These are phyloP conservation scores for Leptinotarsa rubiginosa DNA, from an alignment of 2,888 invertebrate genomes.

Conservation along the genomic window DNA sequence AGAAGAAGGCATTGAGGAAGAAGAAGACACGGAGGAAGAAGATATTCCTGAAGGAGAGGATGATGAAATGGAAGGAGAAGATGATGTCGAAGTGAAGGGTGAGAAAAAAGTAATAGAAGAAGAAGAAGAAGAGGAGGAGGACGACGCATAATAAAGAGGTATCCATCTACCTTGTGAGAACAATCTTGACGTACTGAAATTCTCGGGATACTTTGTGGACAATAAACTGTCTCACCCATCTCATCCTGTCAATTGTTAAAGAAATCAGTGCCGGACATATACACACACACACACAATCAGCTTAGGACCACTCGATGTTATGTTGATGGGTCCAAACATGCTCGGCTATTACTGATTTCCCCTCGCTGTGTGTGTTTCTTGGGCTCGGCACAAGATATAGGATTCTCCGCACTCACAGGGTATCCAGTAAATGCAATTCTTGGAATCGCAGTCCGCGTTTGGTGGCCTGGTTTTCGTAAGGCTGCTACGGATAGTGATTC, in stretches of 20 bases:
- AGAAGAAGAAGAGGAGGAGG: conserved; percentile 64
- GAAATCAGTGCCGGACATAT: conserved; percentile 43
- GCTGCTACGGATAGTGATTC: no score
- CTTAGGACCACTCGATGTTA: no score
- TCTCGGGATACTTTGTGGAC: conserved; percentile 62
- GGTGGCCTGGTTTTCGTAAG: no score
- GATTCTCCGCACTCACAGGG: no score
- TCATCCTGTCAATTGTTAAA: conserved; percentile 25
- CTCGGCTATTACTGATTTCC: no score
- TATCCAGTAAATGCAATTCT: no score
- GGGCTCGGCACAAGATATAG: no score
- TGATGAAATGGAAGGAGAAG: conserved; percentile 66
- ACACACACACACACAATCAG: conserved; percentile 35
- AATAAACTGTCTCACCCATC: conserved; percentile 20
- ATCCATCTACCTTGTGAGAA: conserved; percentile 58
- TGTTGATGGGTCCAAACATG: no score
- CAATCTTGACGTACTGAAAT: conserved; percentile 57
- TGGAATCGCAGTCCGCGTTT: no score
- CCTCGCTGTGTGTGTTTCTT: no score
- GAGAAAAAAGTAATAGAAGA: conserved; percentile 56
- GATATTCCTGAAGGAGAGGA: conserved; percentile 66
- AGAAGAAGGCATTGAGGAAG: conserved; percentile 66
- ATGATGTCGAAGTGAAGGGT: conserved; percentile 65
- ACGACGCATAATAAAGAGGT: conserved; percentile 66
- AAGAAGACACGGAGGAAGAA: conserved; percentile 66